Evolutionary conservation across 2,113 vertebrate species (phyloP).

Genomic region (Lipotes vexillifer): DNA sequence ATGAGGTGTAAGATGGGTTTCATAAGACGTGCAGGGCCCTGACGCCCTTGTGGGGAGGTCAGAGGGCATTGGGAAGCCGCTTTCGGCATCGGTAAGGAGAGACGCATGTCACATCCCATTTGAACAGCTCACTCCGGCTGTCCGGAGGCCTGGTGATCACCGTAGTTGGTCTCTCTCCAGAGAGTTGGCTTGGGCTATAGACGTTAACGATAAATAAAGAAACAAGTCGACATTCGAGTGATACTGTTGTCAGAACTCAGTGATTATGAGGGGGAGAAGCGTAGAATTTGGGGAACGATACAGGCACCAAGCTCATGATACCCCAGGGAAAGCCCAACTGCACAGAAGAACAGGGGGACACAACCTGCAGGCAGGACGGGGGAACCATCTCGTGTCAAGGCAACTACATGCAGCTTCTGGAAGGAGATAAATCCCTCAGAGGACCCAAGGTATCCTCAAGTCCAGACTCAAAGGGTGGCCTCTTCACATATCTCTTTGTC

Average conservation of each 20-base stretch:
- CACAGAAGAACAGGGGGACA: background rate
- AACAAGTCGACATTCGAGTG: background rate
- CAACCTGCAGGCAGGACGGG: accelerated
- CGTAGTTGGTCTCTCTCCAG: accelerated
- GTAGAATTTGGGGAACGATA: background rate
- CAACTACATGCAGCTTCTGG: background rate
- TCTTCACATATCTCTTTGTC: background rate
- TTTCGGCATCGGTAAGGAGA: background rate
- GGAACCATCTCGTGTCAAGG: background rate
- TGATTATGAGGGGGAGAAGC: background rate
- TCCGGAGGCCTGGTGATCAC: accelerated
- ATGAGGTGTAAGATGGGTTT: background rate
- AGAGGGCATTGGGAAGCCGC: background rate
- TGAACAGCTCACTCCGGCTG: background rate
- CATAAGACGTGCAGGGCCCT: background rate
- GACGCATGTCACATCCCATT: background rate
- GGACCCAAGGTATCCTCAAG: background rate
- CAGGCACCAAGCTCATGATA: background rate
- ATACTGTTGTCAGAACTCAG: background rate
- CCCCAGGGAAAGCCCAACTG: background rate
- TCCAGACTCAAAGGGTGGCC: slow-evolving; percentile 8
- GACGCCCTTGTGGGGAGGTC: accelerated
- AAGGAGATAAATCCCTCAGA: background rate
- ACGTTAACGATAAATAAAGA: background rate
- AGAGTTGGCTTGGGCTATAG: background rate